Conservation (phyloP, 2,797 vertebrate species). For the Coccyzus lansbergi region DNA sequence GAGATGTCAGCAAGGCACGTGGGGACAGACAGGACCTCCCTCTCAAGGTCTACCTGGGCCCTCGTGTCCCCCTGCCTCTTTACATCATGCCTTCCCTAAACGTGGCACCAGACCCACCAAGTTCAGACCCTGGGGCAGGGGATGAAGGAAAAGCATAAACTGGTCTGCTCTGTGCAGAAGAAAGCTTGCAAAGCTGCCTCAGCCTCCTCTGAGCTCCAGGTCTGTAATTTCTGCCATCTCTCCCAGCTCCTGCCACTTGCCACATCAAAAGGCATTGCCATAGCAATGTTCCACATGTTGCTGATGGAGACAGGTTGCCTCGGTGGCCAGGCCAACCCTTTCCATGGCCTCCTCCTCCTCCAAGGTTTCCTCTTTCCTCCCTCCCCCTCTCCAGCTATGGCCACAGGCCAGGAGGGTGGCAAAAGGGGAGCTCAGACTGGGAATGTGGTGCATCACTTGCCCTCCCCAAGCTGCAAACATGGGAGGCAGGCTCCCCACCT, state of each 20-base stretch:
- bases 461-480: not conserved
- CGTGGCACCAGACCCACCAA: not conserved
- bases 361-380: not conserved
- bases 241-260: constrained; percentile 63
- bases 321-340: not conserved
- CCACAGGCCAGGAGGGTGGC: not conserved
- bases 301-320: constrained; percentile 51
- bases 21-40: not conserved
- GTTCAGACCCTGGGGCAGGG: not conserved
- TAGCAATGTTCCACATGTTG: constrained; percentile 67
- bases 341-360: not conserved
- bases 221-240: constrained; percentile 51
- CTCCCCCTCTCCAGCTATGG: not conserved
- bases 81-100: not conserved
- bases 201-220: not conserved
- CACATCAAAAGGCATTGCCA: constrained; percentile 76
- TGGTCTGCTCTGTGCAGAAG: not conserved
- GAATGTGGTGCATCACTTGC: not conserved
- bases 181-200: not conserved
- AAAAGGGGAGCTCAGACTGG: not conserved
- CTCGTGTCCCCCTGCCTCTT: not conserved
- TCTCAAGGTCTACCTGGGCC: not conserved
- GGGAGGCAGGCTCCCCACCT: not conserved
- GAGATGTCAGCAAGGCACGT: not conserved
- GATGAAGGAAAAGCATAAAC: not conserved